Evolutionary conservation across 2,797 vertebrate genomes (phyloP), one percentile per base, ranked within the genome.

Genomic region (Acipenser ruthenus): DNA sequence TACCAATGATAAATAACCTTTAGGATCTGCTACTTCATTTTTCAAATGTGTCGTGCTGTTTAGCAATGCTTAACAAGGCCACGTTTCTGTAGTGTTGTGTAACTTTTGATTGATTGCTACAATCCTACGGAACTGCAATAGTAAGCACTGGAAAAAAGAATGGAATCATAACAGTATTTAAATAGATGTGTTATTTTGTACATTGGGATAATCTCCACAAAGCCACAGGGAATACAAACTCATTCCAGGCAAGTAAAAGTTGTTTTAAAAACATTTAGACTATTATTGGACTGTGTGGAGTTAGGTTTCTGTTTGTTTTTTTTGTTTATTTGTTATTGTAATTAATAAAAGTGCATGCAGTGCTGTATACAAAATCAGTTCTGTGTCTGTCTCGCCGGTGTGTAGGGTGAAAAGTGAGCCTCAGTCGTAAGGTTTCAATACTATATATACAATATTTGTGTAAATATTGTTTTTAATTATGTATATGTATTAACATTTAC

Each of bases 1-100:
- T 62, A 47, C 60, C 60, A 62, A 37, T 37, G 60, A 62, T 47
- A 62, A 62, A 62, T 62, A 62, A 62, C 60, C 60, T 62, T 62
- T 62, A 62, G 18, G 13, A 10, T 62, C 60, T 62, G 60, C 15
- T 62, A 62, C 60, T 62, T 62, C 60, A 62, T 62, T 62, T 62
- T 62, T 62, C 60, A 62, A 47, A 9, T 48, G 18, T 62, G 60
- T 62, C 60, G 37, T 6, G 18, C 60, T 62, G 60, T 62, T 62
- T 62, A 62, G 60, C 8, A 37, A 62, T 10, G 60, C 23, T 62
- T 62, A 62, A 62, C 9, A 62, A 62, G 60, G 60, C 60, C 18
- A 62, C 48, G 60, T 18, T 62, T 62, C 60, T 62, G 60, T 62
- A 62, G 60, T 47, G 60, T 62, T 62, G 60, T 62, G 60, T 62